Evolutionary conservation across 1,140 invertebrate species (phyloP).

Genomic region (Drosophila biarmipes): DNA sequence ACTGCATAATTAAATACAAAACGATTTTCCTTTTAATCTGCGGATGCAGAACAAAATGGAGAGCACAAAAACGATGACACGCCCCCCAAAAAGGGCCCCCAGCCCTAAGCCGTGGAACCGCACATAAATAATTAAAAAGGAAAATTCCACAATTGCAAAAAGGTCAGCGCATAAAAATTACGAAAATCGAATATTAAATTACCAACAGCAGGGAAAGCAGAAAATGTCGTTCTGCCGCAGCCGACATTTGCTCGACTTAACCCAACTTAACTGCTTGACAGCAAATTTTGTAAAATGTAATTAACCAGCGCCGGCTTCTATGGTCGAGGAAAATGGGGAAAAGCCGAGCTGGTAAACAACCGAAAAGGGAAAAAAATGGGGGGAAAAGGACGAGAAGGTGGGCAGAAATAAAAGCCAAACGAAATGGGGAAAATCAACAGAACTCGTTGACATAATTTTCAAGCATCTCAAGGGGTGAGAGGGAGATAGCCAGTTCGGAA

Average conservation of each 20-base stretch:
- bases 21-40: conserved; percentile 78
- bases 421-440: conserved; percentile 78
- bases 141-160: conserved; percentile 80
- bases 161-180: conserved; percentile 79
- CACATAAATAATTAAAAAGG: conserved; percentile 81
- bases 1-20: conserved; percentile 79
- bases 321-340: conserved; percentile 29
- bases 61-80: conserved; percentile 30
- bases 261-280: conserved; percentile 83
- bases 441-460: conserved; percentile 84
- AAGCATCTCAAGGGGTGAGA: conserved; percentile 42
- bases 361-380: background rate
- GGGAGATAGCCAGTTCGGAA: conserved; percentile 12
- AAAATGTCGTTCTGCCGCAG: conserved; percentile 23
- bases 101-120: conserved; percentile 37
- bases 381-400: conserved; percentile 21
- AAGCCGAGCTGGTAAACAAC: conserved; percentile 53
- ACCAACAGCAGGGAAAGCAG: conserved; percentile 38
- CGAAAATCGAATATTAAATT: conserved; percentile 82
- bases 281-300: conserved; percentile 84
- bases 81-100: conserved; percentile 2
- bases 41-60: conserved; percentile 23
- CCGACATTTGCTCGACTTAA: conserved; percentile 70
- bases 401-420: conserved; percentile 49
- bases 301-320: conserved; percentile 74